These are phyloP conservation scores for Eospalax fontanierii DNA, from an alignment of 2,797 vertebrate genomes.

Conservation along the genomic window DNA sequence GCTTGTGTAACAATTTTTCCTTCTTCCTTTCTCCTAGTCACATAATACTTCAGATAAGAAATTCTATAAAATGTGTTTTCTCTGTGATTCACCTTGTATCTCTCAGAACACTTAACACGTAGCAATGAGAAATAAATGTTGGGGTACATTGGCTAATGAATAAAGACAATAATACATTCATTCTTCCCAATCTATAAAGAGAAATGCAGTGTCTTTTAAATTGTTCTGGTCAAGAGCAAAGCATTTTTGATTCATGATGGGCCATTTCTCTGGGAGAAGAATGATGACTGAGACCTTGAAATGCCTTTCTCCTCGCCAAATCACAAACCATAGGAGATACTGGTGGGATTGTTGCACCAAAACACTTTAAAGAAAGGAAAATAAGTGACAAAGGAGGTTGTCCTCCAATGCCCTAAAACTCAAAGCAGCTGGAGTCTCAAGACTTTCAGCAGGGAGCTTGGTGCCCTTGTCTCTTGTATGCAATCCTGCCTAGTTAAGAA, in stretches of 20 bases:
- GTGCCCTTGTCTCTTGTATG: background rate
- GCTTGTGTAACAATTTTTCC: background rate
- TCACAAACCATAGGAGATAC: background rate
- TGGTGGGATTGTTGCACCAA: background rate
- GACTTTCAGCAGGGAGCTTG: background rate
- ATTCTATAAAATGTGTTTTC: background rate
- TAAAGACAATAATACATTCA: background rate
- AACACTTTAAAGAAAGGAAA: slow-evolving; percentile 56
- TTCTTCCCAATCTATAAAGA: background rate
- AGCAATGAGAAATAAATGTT: slow-evolving; percentile 22
- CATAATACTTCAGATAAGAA: slow-evolving; percentile 36
- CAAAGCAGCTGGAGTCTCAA: background rate
- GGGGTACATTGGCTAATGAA: background rate
- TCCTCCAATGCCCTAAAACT: background rate
- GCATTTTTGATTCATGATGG: slow-evolving; percentile 22
- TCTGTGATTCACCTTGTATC: background rate
- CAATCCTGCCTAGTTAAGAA: background rate
- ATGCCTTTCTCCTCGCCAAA: slow-evolving; percentile 3
- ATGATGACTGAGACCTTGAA: slow-evolving; percentile 45
- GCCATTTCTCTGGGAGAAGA: slow-evolving; percentile 28
- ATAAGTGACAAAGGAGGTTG: background rate
- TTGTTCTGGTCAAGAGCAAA: background rate
- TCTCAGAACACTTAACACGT: slow-evolving; percentile 15
- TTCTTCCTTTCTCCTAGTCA: background rate
- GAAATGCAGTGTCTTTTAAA: background rate